These are phyloP conservation scores for Melanaphis sacchari DNA, from an alignment of 1,140 invertebrate species.

Conservation along the genomic window DNA sequence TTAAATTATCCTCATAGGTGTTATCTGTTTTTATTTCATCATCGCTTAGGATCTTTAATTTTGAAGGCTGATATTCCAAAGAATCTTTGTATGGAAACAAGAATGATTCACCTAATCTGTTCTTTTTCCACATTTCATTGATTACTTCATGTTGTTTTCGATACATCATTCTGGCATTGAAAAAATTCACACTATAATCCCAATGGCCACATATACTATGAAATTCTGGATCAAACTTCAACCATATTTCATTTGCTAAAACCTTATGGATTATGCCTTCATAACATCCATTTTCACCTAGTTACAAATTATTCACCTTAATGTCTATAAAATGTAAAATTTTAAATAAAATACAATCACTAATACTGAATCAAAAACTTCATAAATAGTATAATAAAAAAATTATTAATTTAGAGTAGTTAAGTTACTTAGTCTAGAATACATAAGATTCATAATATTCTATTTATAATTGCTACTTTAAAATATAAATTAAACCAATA, in stretches of 20 bases:
- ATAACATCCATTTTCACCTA: slow-evolving; percentile 56
- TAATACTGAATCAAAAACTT: background rate
- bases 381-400: background rate
- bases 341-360: background rate
- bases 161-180: slow-evolving; percentile 64
- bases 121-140: slow-evolving; percentile 60
- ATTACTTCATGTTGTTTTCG: slow-evolving; percentile 66
- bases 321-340: background rate
- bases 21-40: background rate
- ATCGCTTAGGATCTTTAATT: background rate
- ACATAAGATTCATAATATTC: background rate
- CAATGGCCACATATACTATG: slow-evolving; percentile 73
- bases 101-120: slow-evolving; percentile 22
- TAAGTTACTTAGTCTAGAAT: background rate
- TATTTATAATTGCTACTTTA: background rate
- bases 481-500: background rate
- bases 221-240: slow-evolving; percentile 79
- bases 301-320: background rate
- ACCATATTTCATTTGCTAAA: slow-evolving; percentile 69
- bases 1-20: background rate
- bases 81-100: slow-evolving; percentile 35
- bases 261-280: slow-evolving; percentile 85
- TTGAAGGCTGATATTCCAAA: slow-evolving; percentile 22
- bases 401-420: too few species aligned
- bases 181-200: slow-evolving; percentile 71